Evolutionary conservation across 2,797 vertebrate species (phyloP), one percentile per base, ranked within the genome.

Genomic region (Emys orbicularis): DNA sequence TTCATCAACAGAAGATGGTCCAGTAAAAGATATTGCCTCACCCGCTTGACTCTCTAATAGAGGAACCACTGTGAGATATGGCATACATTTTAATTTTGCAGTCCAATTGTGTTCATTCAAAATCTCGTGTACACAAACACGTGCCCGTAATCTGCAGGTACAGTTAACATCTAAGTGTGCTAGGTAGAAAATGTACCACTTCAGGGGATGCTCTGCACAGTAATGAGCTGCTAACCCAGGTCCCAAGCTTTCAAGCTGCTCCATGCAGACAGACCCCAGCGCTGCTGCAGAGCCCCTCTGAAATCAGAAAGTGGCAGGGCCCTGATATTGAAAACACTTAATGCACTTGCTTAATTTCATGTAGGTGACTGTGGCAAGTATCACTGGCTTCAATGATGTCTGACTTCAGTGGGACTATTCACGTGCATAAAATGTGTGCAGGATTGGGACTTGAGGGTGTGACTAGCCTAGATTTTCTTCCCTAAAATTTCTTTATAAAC

Each of bases 381-480:
- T 34, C 0, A 0, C 7, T 34, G 50, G 9, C 56, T 53, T 76
- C 19, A 25, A 8, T 4, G 12, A 8, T 15, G 50, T 37, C 23
- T 8, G 6, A 34, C 50, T 79, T 80, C 52, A 54, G 27, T 0
- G 1, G 19, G 3, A 83, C 3, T 29, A 3, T 5, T 82, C 23
- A 7, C 5, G 53, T 4, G 1, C 1, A 0, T 12, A 23, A 7
- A 44, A 12, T 8, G 2, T 0, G 0, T 72, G 21, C 1, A 5
- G 65, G 13, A 10, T 37, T 49, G 10, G 15, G 25, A 0, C 34
- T 89, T 23, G 31, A 13, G 21, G 31, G 5, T 95, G 59, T 6
- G 13, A 59, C 57, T 9, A 77, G 23, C 47, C 4, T 31, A 2
- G 44, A 11, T 50, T 83, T 80, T 54, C 65, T 41, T 72, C 19